Evolutionary conservation across 2,113 vertebrate species (phyloP).

Genomic region (Oreochromis niloticus): DNA sequence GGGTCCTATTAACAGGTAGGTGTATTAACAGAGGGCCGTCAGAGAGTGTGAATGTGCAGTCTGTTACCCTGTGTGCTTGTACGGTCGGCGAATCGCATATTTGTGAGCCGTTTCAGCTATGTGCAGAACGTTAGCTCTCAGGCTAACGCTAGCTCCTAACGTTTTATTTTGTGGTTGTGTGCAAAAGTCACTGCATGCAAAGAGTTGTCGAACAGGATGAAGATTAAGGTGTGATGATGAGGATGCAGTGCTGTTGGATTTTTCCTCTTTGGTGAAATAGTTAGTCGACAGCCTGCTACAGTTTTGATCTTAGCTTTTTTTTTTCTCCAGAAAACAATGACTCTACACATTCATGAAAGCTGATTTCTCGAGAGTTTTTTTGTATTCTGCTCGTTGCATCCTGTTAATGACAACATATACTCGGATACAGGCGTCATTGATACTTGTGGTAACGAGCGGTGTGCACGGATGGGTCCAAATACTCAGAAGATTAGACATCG

Average conservation of each 20-base stretch:
- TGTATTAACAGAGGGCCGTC: accelerated
- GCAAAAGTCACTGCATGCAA: not conserved
- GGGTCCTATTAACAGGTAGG: slow-evolving; percentile 63
- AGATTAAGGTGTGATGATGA: not conserved
- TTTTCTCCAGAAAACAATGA: not conserved
- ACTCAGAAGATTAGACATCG: not conserved
- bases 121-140: not conserved
- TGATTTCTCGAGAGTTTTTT: not conserved
- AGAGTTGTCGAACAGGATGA: accelerated
- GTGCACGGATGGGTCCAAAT: not conserved
- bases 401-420: accelerated
- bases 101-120: accelerated
- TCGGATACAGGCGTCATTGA: not conserved
- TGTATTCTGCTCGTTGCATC: not conserved
- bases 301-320: not conserved
- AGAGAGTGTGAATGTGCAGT: accelerated
- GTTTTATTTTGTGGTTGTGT: accelerated
- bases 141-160: not conserved
- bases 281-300: not conserved
- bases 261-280: not conserved
- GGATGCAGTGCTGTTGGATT: not conserved
- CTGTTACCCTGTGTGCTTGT: accelerated
- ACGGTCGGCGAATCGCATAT: accelerated
- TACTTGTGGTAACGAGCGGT: not conserved
- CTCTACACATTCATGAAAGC: not conserved